Percentiles rank a stretch among this genome's conserved stretches.
These are phyloP conservation scores for Gnathonemus echidnorhynchus DNA, from an alignment of 2,113 vertebrate species.

Conservation along the genomic window DNA sequence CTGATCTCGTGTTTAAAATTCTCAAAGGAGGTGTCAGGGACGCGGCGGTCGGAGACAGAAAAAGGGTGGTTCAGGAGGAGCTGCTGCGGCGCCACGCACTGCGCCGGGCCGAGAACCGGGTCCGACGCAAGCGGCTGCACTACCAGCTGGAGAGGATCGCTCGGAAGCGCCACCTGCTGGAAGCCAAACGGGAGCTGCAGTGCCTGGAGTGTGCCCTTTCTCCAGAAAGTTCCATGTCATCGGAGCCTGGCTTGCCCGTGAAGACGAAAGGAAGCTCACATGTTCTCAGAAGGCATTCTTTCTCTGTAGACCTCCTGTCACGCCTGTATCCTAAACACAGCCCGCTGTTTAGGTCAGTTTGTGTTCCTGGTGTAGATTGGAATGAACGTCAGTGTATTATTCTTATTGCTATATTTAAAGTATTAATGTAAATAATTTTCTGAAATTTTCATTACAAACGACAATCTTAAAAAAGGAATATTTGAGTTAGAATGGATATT, in stretches of 20 bases:
- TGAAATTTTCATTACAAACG: not conserved
- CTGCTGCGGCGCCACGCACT: constrained; percentile 64
- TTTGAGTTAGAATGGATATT: not conserved
- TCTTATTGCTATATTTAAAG: not conserved
- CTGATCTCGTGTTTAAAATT: constrained; percentile 44
- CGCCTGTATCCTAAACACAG: constrained; percentile 60
- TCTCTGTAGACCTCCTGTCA: constrained; percentile 61
- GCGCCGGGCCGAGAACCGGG: constrained; percentile 61
- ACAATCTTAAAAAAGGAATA: not conserved
- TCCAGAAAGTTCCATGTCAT: constrained; percentile 40
- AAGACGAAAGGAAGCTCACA: constrained; percentile 23
- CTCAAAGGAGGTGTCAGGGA: not conserved
- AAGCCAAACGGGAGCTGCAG: constrained; percentile 75
- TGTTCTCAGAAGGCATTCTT: constrained; percentile 48
- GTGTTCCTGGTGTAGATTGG: not conserved
- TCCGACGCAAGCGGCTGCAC: constrained; percentile 65
- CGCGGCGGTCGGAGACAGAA: constrained; percentile 51
- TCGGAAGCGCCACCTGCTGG: constrained; percentile 74
- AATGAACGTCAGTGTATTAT: not conserved
- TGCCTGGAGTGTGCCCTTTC: constrained; percentile 60
- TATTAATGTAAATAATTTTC: not conserved
- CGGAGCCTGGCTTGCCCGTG: constrained; percentile 30
- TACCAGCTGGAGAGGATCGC: constrained; percentile 77
- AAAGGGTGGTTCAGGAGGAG: constrained; percentile 70
- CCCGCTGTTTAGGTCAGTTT: constrained; percentile 59